Conservation (phyloP, 2,797 vertebrate genomes). For the Syngnathus rostellatus region DNA sequence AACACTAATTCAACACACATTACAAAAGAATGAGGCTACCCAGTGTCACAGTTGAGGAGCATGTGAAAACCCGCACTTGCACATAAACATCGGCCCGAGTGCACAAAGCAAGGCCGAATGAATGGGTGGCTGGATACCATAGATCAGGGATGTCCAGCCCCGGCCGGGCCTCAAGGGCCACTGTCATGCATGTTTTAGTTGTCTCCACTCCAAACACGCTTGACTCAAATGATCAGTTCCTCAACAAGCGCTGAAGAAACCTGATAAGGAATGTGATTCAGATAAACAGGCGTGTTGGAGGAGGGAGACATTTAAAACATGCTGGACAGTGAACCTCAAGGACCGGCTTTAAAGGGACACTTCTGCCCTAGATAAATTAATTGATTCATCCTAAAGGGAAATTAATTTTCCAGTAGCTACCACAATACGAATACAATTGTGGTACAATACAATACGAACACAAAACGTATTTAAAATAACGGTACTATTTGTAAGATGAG, state of each 20-base stretch:
- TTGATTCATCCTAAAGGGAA: background rate
- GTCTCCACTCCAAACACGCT: too few species aligned
- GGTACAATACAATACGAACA: too few species aligned
- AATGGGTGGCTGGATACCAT: background rate
- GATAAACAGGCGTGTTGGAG: too few species aligned
- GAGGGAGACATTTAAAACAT: too few species aligned
- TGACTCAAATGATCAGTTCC: too few species aligned
- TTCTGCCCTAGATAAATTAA: background rate
- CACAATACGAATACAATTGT: background rate
- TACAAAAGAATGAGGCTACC: background rate
- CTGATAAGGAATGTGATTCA: too few species aligned
- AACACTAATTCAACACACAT: background rate
- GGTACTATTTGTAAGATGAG: background rate
- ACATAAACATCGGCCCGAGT: background rate
- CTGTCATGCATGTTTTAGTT: too few species aligned
- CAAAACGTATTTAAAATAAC: background rate
- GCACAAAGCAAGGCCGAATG: background rate
- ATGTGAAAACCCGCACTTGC: background rate
- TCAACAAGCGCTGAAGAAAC: too few species aligned
- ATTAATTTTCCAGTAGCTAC: background rate
- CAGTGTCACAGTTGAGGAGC: background rate
- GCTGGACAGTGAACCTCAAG: too few species aligned
- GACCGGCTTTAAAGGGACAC: too few species aligned
- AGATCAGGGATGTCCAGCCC: too few species aligned
- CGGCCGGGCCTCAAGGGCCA: too few species aligned